Evolutionary conservation across 2,113 vertebrate species (phyloP).

Genomic region (Phycodurus eques): DNA sequence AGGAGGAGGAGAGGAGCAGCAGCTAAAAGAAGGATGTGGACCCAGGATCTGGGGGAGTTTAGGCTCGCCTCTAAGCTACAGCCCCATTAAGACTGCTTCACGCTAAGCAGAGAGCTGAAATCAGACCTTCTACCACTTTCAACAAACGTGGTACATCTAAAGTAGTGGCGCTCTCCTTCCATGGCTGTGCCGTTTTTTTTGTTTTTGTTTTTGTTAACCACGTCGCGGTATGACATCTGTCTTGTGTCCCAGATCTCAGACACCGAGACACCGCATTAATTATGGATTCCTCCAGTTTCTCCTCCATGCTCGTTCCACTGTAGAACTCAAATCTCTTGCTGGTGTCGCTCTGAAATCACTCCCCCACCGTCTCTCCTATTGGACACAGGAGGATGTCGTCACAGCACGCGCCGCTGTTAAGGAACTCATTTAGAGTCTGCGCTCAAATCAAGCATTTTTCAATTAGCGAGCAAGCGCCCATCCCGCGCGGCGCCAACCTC

Average conservation of each 20-base stretch:
- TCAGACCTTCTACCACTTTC: background rate
- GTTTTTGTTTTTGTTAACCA: background rate
- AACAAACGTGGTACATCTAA: background rate
- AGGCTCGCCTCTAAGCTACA: background rate
- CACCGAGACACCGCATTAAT: background rate
- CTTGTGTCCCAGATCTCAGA: background rate
- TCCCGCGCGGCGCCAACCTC: background rate
- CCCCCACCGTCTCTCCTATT: background rate
- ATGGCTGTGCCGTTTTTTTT: background rate
- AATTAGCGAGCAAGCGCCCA: background rate
- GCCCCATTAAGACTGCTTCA: background rate
- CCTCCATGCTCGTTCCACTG: background rate
- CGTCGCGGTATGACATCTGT: background rate
- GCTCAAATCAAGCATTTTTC: background rate
- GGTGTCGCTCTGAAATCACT: background rate
- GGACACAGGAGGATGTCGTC: background rate
- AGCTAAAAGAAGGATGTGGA: background rate
- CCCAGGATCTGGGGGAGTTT: background rate
- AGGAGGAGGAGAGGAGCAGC: background rate
- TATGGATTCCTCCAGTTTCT: slow-evolving; percentile 1
- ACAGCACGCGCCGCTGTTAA: background rate
- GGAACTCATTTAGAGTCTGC: background rate
- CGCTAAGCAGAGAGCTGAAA: background rate
- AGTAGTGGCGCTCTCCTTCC: background rate
- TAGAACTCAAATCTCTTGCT: background rate